Evolutionary conservation across 2,888 invertebrate species (phyloP).

Genomic region (Galerucella calmariensis): DNA sequence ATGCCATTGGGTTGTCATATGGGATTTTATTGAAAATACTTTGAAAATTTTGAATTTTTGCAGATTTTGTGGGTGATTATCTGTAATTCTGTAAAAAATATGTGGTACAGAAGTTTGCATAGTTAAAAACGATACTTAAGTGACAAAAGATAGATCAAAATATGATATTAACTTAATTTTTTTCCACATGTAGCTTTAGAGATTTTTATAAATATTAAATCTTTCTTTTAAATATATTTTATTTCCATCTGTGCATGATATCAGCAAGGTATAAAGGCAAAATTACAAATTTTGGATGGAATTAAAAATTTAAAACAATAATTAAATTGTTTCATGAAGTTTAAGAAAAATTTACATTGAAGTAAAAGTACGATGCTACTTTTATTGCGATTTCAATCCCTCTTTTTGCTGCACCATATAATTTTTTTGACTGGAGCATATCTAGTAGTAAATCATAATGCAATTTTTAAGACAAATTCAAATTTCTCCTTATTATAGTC

Average conservation of each 20-base stretch:
- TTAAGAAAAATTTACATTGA: too few relatives aligned
- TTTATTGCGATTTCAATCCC: too few relatives aligned
- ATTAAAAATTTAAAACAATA: not conserved
- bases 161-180: not conserved
- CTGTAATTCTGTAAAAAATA: conserved; percentile 18
- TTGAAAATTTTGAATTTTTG: conserved; percentile 10
- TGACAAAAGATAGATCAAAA: not conserved
- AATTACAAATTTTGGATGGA: too few relatives aligned
- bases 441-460: too few relatives aligned
- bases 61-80: not conserved
- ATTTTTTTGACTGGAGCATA: too few relatives aligned
- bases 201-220: too few relatives aligned
- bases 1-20: conserved; percentile 2
- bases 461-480: too few relatives aligned
- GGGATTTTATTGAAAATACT: not conserved
- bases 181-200: too few relatives aligned
- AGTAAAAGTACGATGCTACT: too few relatives aligned
- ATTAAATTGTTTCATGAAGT: not conserved
- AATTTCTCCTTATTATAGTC: too few relatives aligned
- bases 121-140: not conserved
- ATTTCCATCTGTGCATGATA: not conserved
- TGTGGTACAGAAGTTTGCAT: conserved; percentile 22
- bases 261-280: not conserved
- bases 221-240: not conserved
- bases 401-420: too few relatives aligned